phyloP scores from a whole-genome alignment of 2,797 vertebrate genomes.

The Notolabrus celidotus region DNA sequence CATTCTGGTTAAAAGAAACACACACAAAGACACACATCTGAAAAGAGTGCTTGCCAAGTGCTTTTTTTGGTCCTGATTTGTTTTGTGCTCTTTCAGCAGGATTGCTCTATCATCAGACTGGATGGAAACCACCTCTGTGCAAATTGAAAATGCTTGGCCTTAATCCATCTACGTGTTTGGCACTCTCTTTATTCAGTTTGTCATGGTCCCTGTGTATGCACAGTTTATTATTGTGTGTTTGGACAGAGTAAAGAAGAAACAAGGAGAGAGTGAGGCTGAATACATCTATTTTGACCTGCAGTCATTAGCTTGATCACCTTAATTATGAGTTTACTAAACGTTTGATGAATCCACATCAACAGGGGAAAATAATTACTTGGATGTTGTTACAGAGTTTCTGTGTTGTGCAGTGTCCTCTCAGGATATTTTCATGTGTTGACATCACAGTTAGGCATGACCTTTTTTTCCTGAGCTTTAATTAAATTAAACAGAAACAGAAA shows the following conservation, averaged over 20 bases:
- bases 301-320: not conserved
- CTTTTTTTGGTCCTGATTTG: slow-evolving; percentile 31
- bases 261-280: not conserved
- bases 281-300: not conserved
- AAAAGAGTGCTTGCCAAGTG: slow-evolving; percentile 31
- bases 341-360: not conserved
- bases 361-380: not conserved
- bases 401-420: slow-evolving; percentile 2
- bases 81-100: slow-evolving; percentile 64
- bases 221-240: slow-evolving; percentile 1
- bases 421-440: slow-evolving; percentile 29
- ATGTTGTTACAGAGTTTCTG: not conserved
- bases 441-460: slow-evolving; percentile 59
- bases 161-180: slow-evolving; percentile 42
- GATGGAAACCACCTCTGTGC: slow-evolving; percentile 59
- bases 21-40: slow-evolving; percentile 17
- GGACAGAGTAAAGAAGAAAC: not conserved
- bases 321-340: not conserved
- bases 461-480: slow-evolving; percentile 54
- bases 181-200: slow-evolving; percentile 26
- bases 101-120: slow-evolving; percentile 51
- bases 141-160: slow-evolving; percentile 61
- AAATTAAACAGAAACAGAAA: slow-evolving; percentile 50
- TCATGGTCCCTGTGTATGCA: slow-evolving; percentile 1
- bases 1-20: slow-evolving; percentile 4